These are phyloP conservation scores for Salmo trutta DNA, from an alignment of 2,797 vertebrate genomes.

Conservation along the genomic window DNA sequence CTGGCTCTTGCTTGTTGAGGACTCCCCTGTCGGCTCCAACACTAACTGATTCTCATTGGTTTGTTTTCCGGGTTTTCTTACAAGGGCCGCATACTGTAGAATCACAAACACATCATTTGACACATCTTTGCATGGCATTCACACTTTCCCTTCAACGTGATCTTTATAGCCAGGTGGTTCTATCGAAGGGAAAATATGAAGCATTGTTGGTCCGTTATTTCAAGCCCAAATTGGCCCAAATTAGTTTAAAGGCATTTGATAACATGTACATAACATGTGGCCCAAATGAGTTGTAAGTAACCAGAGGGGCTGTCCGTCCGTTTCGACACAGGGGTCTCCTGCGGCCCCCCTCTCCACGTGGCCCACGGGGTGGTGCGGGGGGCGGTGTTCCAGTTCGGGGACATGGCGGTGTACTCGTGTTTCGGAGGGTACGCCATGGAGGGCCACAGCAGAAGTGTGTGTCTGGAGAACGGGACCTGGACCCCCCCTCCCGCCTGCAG, in stretches of 20 bases:
- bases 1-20: no score
- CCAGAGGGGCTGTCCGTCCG: constrained; percentile 49
- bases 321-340: constrained; percentile 85
- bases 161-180: not conserved
- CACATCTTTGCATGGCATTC: not conserved
- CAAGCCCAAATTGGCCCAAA: not conserved
- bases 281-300: constrained; percentile 32
- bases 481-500: constrained; percentile 88
- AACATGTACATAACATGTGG: not conserved
- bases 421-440: constrained; percentile 92
- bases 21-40: not conserved
- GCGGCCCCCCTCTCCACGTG: constrained; percentile 85
- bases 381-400: constrained; percentile 89
- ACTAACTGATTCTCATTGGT: not conserved
- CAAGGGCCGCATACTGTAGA: not conserved
- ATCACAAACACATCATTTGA: not conserved
- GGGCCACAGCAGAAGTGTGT: constrained; percentile 86
- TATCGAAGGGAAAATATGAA: not conserved
- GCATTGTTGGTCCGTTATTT: not conserved
- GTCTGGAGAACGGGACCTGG: constrained; percentile 95
- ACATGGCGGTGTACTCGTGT: constrained; percentile 91
- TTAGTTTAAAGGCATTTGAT: not conserved
- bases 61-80: not conserved
- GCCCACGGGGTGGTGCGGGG: constrained; percentile 89
- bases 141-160: not conserved